Evolutionary conservation across 2,113 vertebrate species (phyloP).

Genomic region (Larimichthys polyactis): DNA sequence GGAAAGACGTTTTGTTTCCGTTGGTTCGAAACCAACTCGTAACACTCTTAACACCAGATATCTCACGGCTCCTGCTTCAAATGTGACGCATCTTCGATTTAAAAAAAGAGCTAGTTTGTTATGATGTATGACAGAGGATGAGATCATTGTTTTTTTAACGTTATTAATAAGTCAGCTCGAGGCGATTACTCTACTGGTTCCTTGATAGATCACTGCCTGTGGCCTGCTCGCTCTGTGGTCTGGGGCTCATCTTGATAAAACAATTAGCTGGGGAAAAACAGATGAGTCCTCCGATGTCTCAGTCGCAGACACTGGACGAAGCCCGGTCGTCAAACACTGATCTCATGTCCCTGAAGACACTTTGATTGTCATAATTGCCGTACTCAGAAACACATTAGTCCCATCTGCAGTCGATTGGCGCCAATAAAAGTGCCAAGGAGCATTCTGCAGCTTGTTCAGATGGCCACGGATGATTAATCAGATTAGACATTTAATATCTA

Average conservation of each 20-base stretch:
- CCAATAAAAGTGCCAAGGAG: slow-evolving; percentile 71
- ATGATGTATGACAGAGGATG: slow-evolving; percentile 46
- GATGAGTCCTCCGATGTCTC: slow-evolving; percentile 43
- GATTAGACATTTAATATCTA: slow-evolving; percentile 67
- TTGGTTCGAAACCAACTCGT: slow-evolving; percentile 56
- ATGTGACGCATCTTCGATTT: slow-evolving; percentile 27
- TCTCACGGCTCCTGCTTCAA: background rate
- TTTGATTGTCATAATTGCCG: slow-evolving; percentile 79
- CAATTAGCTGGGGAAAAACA: slow-evolving; percentile 59
- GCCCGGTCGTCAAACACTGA: slow-evolving; percentile 61
- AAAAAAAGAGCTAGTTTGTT: slow-evolving; percentile 25
- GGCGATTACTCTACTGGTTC: slow-evolving; percentile 48
- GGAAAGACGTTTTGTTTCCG: slow-evolving; percentile 39
- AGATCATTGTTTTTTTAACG: slow-evolving; percentile 63
- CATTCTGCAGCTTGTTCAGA: slow-evolving; percentile 60
- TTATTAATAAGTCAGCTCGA: slow-evolving; percentile 54
- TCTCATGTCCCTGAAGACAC: slow-evolving; percentile 65
- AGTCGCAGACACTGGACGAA: slow-evolving; percentile 39
- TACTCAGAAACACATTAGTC: slow-evolving; percentile 74
- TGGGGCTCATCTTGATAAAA: slow-evolving; percentile 66
- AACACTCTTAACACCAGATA: slow-evolving; percentile 4
- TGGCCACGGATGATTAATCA: slow-evolving; percentile 62
- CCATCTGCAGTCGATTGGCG: slow-evolving; percentile 66
- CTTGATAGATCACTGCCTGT: slow-evolving; percentile 49
- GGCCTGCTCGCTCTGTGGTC: slow-evolving; percentile 19